These are phyloP conservation scores for Cacatua alba DNA, from an alignment of 2,113 vertebrate genomes.

Conservation along the genomic window DNA sequence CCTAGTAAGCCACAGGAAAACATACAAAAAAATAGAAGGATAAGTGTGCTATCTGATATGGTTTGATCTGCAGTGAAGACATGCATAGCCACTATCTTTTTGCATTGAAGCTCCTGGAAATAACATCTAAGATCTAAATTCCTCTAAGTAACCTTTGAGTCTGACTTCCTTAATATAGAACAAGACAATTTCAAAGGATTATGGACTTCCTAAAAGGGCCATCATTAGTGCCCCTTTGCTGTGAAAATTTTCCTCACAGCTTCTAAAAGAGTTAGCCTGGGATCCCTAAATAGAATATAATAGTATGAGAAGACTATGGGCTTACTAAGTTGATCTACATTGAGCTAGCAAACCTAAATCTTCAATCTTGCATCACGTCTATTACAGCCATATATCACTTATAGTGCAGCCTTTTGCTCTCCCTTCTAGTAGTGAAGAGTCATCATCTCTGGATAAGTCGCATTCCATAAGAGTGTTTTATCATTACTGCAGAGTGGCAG, in stretches of 20 bases:
- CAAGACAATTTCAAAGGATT: neutral
- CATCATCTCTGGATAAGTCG: neutral
- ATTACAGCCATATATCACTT: neutral
- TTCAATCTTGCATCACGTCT: rapidly evolving
- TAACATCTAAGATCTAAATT: neutral
- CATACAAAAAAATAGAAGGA: neutral
- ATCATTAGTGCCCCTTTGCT: neutral
- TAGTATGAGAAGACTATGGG: neutral
- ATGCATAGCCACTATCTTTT: neutral
- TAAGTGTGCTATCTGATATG: neutral
- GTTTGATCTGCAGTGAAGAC: neutral
- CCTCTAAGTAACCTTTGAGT: neutral
- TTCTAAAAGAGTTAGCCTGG: neutral
- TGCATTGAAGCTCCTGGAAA: neutral
- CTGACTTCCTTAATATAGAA: neutral
- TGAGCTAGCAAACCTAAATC: neutral
- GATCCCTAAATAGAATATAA: neutral
- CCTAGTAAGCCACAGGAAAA: neutral
- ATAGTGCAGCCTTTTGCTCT: neutral
- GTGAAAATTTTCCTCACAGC: neutral
- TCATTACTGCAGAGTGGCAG: neutral
- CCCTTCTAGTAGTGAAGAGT: neutral
- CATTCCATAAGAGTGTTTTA: neutral
- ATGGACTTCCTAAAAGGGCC: neutral
- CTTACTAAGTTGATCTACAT: neutral